Base-by-base conservation (phyloP, 2,797 vertebrate genomes). In the Micromesistius poutassou region DNA sequence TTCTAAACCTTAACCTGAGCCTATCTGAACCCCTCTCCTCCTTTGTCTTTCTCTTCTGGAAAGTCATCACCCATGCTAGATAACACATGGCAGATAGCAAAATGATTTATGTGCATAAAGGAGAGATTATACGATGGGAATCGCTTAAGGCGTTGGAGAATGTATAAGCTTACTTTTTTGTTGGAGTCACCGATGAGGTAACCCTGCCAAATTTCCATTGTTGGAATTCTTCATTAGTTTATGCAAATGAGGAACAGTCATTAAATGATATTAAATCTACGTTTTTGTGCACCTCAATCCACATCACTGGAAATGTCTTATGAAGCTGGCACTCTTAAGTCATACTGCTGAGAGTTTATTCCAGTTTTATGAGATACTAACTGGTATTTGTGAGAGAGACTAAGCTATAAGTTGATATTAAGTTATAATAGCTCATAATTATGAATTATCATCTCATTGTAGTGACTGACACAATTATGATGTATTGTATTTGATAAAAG, bases 31-130 rank as follows among this genome's bases (percentile, higher is more conserved):
- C 71, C 14, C 8, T 71, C 66, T 36, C 55, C 25, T 12, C 68
- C 81, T 83, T 79, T 88, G 83, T 88, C 89, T 88, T 82, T 84
- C 84, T 90, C 78, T 82, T 82, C 80, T 50, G 28, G 70, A 16
- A 66, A 66, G 55, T 62, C 55, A n/a, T 71, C 30, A 71, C 55
- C 55, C 55, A 8, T 62, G 55, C 55, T 62, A n/a, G 62, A 25
- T 66, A 25, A 12, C 62, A 66, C 62, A 28, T 66, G 62, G 62
- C 62, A 3, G 62, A 66, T 25, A 66, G 28, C 62, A 66, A 28
- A 66, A 2, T 28, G 62, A 66, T 66, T 28, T 2, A 25, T 28
- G 9, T 10, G 62, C 62, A 66, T 66, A 66, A 66, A 66, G 62
- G 62, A 28, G 62, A 66, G 62, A 66, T 66, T 66, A 66, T 25